phyloP scores from a whole-genome alignment of 1,140 invertebrate species.

The Bombus soroeensis region DNA sequence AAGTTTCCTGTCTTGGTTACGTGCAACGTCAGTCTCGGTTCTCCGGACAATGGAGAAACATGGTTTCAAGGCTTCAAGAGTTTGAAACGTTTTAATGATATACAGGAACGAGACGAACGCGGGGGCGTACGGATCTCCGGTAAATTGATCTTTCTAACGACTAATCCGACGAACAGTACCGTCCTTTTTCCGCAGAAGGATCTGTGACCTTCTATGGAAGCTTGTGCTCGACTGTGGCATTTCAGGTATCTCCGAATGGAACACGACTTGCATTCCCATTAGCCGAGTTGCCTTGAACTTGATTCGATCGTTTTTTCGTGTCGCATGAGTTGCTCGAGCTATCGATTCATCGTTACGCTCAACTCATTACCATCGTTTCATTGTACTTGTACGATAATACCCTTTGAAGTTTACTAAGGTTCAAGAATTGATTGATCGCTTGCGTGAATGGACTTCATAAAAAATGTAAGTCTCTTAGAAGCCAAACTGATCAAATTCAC shows the following conservation, averaged over 20 bases:
- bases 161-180: constrained; percentile 51
- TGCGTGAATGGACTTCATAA: neutral
- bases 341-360: neutral
- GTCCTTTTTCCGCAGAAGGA: constrained; percentile 58
- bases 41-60: constrained; percentile 28
- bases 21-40: neutral
- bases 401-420: neutral
- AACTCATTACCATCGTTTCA: neutral
- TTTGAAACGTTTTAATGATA: constrained; percentile 42
- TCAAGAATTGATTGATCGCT: neutral
- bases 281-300: constrained; percentile 72
- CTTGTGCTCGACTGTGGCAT: constrained; percentile 63
- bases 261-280: constrained; percentile 64
- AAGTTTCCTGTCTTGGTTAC: constrained; percentile 5
- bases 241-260: constrained; percentile 59
- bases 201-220: constrained; percentile 69
- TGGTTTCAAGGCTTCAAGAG: constrained; percentile 13
- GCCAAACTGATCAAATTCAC: neutral
- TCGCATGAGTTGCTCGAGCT: neutral
- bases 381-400: constrained; percentile 23
- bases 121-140: constrained; percentile 42
- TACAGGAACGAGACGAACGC: constrained; percentile 23
- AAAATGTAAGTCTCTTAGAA: neutral
- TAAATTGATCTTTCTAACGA: constrained; percentile 60
- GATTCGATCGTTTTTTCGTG: constrained; percentile 58